These are phyloP conservation scores for Lasioglossum baleicum DNA, from an alignment of 1,140 invertebrate species.

Conservation along the genomic window DNA sequence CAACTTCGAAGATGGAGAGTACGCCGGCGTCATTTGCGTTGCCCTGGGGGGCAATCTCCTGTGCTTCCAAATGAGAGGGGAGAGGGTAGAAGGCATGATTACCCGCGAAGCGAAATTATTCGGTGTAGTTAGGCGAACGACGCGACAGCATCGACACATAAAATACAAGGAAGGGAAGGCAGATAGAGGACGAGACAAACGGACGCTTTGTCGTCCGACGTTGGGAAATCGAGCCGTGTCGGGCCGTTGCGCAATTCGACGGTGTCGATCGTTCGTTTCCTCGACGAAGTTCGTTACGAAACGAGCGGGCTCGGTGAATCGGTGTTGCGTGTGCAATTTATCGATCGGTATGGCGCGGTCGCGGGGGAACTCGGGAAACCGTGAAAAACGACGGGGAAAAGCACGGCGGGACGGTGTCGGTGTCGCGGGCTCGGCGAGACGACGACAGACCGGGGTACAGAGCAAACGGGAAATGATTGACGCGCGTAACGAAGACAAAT, in stretches of 20 bases:
- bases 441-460: neutral
- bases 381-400: conserved; percentile 50
- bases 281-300: neutral
- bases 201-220: too few species aligned
- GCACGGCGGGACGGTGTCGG: neutral
- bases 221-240: too few species aligned
- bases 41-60: too few species aligned
- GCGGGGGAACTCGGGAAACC: conserved; percentile 4
- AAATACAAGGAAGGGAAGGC: too few species aligned
- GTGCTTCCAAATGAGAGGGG: too few species aligned
- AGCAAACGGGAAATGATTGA: conserved; percentile 44
- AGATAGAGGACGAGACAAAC: too few species aligned
- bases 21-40: too few species aligned
- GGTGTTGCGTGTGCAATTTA: conserved; percentile 47
- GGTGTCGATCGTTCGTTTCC: neutral
- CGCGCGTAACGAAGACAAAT: conserved; percentile 60
- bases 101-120: too few species aligned
- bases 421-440: neutral
- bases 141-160: too few species aligned
- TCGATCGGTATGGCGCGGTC: conserved; percentile 33
- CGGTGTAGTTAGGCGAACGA: too few species aligned
- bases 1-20: too few species aligned
- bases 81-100: too few species aligned
- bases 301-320: neutral
- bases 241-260: neutral